Conservation (phyloP, 2,113 vertebrate genomes). For the Psittacus erithacus region DNA sequence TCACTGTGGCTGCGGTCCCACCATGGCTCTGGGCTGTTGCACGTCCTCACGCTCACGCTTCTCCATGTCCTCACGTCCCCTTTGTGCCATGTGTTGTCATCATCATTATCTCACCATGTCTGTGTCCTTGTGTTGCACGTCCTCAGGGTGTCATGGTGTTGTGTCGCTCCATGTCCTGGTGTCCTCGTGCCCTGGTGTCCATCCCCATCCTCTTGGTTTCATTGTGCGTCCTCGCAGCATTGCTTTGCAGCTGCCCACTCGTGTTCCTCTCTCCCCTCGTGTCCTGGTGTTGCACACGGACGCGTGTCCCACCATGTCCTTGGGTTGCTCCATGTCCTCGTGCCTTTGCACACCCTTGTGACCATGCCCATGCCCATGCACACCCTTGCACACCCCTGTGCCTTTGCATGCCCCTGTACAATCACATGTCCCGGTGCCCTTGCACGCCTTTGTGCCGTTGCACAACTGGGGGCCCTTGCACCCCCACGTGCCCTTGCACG, state of each 20-base stretch:
- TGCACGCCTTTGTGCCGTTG: too few species aligned
- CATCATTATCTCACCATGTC: too few species aligned
- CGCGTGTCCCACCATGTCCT: neutral
- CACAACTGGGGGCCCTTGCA: neutral
- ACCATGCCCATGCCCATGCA: neutral
- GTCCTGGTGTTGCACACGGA: neutral
- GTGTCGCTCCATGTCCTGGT: neutral
- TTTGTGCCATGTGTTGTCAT: neutral
- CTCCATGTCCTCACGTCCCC: neutral
- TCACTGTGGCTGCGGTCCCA: too few species aligned
- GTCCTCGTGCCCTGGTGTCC: neutral
- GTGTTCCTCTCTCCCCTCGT: neutral
- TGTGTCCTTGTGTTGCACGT: too few species aligned
- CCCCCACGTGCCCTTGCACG: too few species aligned
- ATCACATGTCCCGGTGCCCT: rapidly evolving
- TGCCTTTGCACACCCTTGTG: too few species aligned
- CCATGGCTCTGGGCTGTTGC: neutral
- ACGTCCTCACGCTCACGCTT: rapidly evolving
- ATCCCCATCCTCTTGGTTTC: too few species aligned
- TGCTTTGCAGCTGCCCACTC: too few species aligned
- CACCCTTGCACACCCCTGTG: neutral
- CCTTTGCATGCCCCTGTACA: rapidly evolving
- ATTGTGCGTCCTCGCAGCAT: too few species aligned
- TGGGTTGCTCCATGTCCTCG: neutral
- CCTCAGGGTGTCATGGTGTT: neutral